phyloP scores from a whole-genome alignment of 2,797 vertebrate species.

The Gobio occitaniae region DNA sequence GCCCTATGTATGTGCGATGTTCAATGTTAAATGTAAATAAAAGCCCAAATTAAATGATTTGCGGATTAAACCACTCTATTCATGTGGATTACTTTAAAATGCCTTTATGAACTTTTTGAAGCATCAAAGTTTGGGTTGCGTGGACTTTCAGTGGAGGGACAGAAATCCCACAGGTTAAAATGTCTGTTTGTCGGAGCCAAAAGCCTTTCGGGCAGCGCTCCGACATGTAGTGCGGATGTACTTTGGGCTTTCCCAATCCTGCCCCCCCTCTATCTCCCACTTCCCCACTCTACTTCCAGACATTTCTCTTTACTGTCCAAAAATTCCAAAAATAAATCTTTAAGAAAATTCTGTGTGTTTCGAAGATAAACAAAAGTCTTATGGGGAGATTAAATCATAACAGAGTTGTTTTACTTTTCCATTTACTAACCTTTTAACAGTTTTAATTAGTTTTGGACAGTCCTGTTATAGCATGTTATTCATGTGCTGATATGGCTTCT shows the following conservation, averaged over 20 bases:
- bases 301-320: neutral
- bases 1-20: neutral
- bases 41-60: neutral
- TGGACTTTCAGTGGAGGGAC: too few species aligned
- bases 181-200: neutral
- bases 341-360: neutral
- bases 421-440: neutral
- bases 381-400: neutral
- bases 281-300: too few species aligned
- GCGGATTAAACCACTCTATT: neutral
- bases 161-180: neutral
- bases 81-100: neutral
- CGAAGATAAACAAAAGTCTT: fast-evolving
- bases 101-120: neutral
- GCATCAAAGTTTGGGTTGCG: too few species aligned
- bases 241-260: neutral
- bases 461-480: neutral
- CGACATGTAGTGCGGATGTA: neutral
- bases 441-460: neutral
- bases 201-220: neutral
- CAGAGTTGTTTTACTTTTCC: too few species aligned
- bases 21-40: neutral
- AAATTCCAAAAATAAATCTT: neutral
- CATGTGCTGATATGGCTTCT: conserved; percentile 19
- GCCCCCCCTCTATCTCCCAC: too few species aligned